phyloP scores from a whole-genome alignment of 2,888 invertebrate genomes.

The Drosophila nr. fundita region DNA sequence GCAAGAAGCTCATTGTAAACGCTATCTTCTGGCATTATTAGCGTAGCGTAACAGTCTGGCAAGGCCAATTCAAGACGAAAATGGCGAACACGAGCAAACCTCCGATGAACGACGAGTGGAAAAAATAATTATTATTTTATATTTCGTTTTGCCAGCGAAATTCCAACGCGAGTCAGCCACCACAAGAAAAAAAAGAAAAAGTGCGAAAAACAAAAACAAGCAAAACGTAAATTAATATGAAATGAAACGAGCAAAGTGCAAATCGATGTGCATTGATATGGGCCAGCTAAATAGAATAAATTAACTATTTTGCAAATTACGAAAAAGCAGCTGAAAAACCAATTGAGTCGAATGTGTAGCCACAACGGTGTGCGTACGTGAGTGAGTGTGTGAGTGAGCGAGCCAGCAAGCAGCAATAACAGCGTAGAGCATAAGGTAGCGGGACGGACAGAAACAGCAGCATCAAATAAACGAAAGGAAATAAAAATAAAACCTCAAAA shows the following conservation, averaged over 20 bases:
- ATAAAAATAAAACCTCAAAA: conserved; percentile 63
- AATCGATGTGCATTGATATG: conserved; percentile 40
- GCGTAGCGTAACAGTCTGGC: conserved; percentile 51
- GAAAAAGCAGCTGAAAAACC: conserved; percentile 69
- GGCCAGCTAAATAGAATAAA: conserved; percentile 64
- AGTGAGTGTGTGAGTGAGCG: conserved; percentile 36
- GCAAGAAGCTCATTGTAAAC: not conserved
- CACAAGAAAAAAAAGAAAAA: conserved; percentile 39
- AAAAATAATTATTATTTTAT: conserved; percentile 84
- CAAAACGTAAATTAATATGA: conserved; percentile 31
- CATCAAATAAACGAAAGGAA: conserved; percentile 65
- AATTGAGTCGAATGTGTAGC: conserved; percentile 61
- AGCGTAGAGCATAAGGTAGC: conserved; percentile 47
- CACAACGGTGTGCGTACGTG: conserved; percentile 57
- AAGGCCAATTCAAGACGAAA: conserved; percentile 68
- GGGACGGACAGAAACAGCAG: conserved; percentile 38
- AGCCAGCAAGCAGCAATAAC: conserved; percentile 48
- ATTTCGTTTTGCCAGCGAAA: conserved; percentile 83
- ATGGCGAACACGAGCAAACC: conserved; percentile 81
- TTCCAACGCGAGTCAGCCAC: conserved; percentile 73
- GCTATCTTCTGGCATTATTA: conserved; percentile 8
- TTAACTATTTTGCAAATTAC: conserved; percentile 72
- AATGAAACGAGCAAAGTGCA: conserved; percentile 67
- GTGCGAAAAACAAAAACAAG: conserved; percentile 48
- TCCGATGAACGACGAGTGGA: conserved; percentile 80